Evolutionary conservation across 2,888 invertebrate species (phyloP), one percentile per base, ranked within the genome.

Genomic region (Linnaemya vulpina): DNA sequence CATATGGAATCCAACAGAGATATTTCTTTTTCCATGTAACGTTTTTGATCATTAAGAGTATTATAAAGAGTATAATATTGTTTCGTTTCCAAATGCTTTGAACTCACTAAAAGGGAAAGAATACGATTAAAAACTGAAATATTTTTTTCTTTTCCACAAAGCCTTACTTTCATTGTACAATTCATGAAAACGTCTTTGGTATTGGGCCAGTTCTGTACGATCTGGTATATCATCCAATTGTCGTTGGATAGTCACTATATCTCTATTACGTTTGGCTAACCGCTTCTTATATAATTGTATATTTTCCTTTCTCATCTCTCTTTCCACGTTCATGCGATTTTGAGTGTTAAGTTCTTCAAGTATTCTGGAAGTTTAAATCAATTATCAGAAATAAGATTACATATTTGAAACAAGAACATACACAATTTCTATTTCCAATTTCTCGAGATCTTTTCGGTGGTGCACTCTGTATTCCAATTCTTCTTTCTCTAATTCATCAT

Each of bases 21-120:
- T 75, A 98, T 94, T 93, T 99, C 99, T 91, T 98, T 98, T 86
- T 96, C 96, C 90, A 98, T 95, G 92, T 98, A 99, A 53, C 96
- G 94, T 92, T 97, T 96, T n/a, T 97, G 97, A 93, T 99, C 98
- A 91, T 98, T 96, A 74, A 99, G 93, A 2, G 98, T 98, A 92
- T 99, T 99, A 93, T 98, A 98, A 85, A 99, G 94, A 53, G 97
- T 98, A 92, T 97, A 99, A 93, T 98, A 98, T 93, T 99, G 98
- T 92, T 99, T 99, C 0, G 99, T 99, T 94, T 99, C 98, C 91
- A 97, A 96, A 92, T 99, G 98, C 90, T 98, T 98, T 38, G 97
- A 96, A 86, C 98, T 96, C 90, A 99, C 98, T 98, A 93, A 0
- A 83, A 83, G 15, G 17, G 22, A 17, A 46, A 46, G 25, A 55